These are phyloP conservation scores for Macrobrachium rosenbergii DNA, from an alignment of 1,140 invertebrate genomes.

Conservation along the genomic window DNA sequence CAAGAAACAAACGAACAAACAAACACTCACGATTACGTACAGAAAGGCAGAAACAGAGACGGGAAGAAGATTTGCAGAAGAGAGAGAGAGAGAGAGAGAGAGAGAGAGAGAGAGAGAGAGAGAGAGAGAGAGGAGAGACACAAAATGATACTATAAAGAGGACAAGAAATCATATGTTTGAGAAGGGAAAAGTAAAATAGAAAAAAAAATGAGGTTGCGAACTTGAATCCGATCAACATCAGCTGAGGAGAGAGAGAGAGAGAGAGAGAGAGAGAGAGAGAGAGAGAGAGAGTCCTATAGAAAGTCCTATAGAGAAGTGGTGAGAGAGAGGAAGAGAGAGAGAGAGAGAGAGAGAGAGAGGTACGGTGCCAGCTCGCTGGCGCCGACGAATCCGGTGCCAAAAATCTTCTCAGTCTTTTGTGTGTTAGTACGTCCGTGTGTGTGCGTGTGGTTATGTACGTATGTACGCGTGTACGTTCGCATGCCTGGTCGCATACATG, in stretches of 20 bases:
- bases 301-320: background rate
- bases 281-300: background rate
- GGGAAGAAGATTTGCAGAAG: background rate
- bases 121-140: no score
- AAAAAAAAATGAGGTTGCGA: no score
- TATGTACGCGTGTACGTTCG: no score
- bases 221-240: no score
- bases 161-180: no score
- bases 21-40: no score
- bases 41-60: no score
- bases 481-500: no score
- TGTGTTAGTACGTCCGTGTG: background rate
- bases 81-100: slow-evolving; percentile 32
- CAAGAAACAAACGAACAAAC: no score
- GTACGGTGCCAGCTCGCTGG: background rate
- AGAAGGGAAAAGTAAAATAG: no score
- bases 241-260: background rate
- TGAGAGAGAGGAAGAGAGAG: background rate
- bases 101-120: background rate
- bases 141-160: no score
- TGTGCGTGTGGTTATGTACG: background rate
- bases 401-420: background rate
- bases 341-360: slow-evolving; percentile 6
- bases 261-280: background rate
- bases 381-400: background rate